phyloP scores from a whole-genome alignment of 2,797 vertebrate species.

The Sebastes itinus region DNA sequence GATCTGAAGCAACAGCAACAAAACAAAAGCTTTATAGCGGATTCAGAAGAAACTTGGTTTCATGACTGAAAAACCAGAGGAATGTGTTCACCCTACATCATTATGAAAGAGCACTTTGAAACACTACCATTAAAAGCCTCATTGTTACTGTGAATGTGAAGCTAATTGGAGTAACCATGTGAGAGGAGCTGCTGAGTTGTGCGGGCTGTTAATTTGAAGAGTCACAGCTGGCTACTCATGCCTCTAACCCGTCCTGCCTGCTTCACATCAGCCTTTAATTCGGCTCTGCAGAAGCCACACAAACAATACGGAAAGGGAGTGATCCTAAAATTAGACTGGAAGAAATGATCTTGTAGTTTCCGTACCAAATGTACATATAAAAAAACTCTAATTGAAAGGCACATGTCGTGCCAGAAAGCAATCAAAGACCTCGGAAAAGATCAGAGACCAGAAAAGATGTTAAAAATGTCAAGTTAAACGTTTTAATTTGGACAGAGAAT shows the following conservation, averaged over 20 bases:
- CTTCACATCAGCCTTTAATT: slow-evolving; percentile 44
- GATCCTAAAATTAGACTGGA: slow-evolving; percentile 60
- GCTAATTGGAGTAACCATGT: slow-evolving; percentile 65
- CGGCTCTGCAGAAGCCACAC: slow-evolving; percentile 30
- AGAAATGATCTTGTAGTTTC: slow-evolving; percentile 55
- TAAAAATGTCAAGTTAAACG: slow-evolving; percentile 23
- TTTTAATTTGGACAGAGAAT: slow-evolving; percentile 36
- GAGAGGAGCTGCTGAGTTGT: slow-evolving; percentile 47
- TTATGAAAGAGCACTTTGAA: slow-evolving; percentile 57
- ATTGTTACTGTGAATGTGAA: slow-evolving; percentile 59
- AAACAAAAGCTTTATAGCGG: background rate
- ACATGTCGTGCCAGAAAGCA: slow-evolving; percentile 37
- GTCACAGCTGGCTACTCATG: slow-evolving; percentile 70
- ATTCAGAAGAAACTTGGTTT: slow-evolving; percentile 11
- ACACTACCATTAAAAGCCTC: slow-evolving; percentile 49
- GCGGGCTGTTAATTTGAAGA: slow-evolving; percentile 64
- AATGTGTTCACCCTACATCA: slow-evolving; percentile 42
- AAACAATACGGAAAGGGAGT: slow-evolving; percentile 15
- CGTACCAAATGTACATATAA: slow-evolving; percentile 50
- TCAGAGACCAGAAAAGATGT: slow-evolving; percentile 18
- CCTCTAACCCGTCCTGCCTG: slow-evolving; percentile 23
- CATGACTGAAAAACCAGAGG: slow-evolving; percentile 46
- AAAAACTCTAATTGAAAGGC: slow-evolving; percentile 31
- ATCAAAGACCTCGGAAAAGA: slow-evolving; percentile 35
- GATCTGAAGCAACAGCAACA: background rate